A percentile compares a stretch with the other conserved stretches of the same genome.
Conservation (phyloP, 1,140 invertebrate species). For the Ptiloglossa arizonensis region DNA sequence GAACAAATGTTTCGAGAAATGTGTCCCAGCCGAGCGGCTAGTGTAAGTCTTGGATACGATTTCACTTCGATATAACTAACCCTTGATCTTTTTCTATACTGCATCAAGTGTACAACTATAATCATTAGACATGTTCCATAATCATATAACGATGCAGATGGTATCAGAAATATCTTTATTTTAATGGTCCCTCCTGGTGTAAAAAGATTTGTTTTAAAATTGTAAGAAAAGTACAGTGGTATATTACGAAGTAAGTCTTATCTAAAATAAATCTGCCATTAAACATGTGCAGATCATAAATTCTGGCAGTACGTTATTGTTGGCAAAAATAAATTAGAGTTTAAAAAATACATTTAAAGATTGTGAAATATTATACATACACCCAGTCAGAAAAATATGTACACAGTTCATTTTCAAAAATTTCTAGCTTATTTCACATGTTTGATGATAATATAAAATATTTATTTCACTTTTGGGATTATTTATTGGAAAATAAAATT, state of each 20-base stretch:
- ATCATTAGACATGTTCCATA: constrained; percentile 69
- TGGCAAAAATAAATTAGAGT: constrained; percentile 59
- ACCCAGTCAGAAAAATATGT: constrained; percentile 38
- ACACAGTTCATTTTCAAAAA: constrained; percentile 19
- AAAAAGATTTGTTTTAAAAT: constrained; percentile 54
- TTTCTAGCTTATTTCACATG: constrained; percentile 24
- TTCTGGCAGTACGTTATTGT: constrained; percentile 45
- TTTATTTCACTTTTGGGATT: constrained; percentile 36
- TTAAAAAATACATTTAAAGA: constrained; percentile 47
- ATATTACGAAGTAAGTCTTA: constrained; percentile 57
- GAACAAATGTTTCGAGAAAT: constrained; percentile 85
- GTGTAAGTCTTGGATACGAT: constrained; percentile 83
- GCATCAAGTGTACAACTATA: constrained; percentile 75
- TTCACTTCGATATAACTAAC: constrained; percentile 77
- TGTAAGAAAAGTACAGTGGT: constrained; percentile 62
- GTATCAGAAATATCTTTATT: constrained; percentile 64
- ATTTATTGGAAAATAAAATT: constrained; percentile 23
- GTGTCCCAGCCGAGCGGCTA: constrained; percentile 84
- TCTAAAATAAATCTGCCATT: constrained; percentile 51
- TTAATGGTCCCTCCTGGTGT: constrained; percentile 51
- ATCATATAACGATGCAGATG: constrained; percentile 69
- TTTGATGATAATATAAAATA: constrained; percentile 5
- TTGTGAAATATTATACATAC: constrained; percentile 36
- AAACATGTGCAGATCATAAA: constrained; percentile 42
- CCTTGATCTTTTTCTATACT: constrained; percentile 72